Evolutionary conservation across 1,140 invertebrate species (phyloP).

Genomic region (Drosophila leontia): DNA sequence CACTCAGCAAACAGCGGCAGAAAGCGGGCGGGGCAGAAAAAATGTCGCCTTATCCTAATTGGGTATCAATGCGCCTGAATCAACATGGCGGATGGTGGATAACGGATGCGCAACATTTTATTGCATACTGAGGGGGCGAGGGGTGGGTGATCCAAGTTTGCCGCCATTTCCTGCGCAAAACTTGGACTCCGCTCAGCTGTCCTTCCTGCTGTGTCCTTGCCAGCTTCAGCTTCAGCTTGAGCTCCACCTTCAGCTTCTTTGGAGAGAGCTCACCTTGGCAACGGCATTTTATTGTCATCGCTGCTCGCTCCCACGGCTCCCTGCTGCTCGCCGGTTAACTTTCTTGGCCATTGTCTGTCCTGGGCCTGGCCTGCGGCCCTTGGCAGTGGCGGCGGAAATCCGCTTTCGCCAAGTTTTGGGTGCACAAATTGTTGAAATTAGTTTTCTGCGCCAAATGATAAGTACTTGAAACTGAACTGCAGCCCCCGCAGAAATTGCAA

Average conservation of each 20-base stretch:
- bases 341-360: slow-evolving; percentile 69
- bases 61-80: slow-evolving; percentile 81
- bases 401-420: slow-evolving; percentile 74
- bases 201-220: slow-evolving; percentile 13
- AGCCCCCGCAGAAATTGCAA: slow-evolving; percentile 62
- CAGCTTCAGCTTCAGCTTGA: not conserved
- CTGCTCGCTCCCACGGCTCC: not conserved
- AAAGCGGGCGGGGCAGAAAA: slow-evolving; percentile 9
- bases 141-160: slow-evolving; percentile 37
- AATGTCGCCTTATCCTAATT: slow-evolving; percentile 81
- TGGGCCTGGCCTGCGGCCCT: slow-evolving; percentile 36
- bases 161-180: slow-evolving; percentile 61
- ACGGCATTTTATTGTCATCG: slow-evolving; percentile 77
- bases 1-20: slow-evolving; percentile 60
- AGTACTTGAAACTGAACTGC: slow-evolving; percentile 76
- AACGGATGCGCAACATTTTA: slow-evolving; percentile 77
- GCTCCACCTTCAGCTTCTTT: slow-evolving; percentile 12
- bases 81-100: slow-evolving; percentile 48
- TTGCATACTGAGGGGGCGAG: slow-evolving; percentile 58
- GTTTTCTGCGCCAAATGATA: slow-evolving; percentile 79
- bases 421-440: slow-evolving; percentile 83
- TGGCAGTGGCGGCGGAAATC: slow-evolving; percentile 56
- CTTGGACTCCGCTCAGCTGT: slow-evolving; percentile 36
- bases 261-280: slow-evolving; percentile 43
- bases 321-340: slow-evolving; percentile 61